phyloP scores from a whole-genome alignment of 2,797 vertebrate species.

The Decapterus maruadsi region DNA sequence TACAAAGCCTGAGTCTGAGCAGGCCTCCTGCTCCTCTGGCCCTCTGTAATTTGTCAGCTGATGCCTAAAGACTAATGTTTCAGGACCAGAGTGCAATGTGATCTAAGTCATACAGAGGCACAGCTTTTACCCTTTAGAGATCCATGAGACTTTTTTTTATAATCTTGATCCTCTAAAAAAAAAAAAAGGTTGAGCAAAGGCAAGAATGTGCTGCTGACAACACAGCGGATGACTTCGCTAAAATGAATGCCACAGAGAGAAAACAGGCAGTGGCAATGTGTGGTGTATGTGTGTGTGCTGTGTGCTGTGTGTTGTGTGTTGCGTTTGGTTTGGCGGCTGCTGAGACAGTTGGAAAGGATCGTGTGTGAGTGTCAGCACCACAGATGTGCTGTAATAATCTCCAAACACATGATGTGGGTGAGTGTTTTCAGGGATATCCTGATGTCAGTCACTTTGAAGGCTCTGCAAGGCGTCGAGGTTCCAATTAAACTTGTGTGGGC shows the following conservation, averaged over 20 bases:
- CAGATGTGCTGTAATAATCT: slow-evolving; percentile 38
- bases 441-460: slow-evolving; percentile 14
- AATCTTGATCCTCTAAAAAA: background rate
- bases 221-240: slow-evolving; percentile 9
- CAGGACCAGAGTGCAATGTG: slow-evolving; percentile 25
- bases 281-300: slow-evolving; percentile 27
- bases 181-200: background rate
- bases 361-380: slow-evolving; percentile 3
- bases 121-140: slow-evolving; percentile 43
- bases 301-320: slow-evolving; percentile 23
- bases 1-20: slow-evolving; percentile 20
- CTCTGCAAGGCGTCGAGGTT: slow-evolving; percentile 13
- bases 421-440: slow-evolving; percentile 32
- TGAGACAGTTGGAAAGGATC: background rate
- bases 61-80: slow-evolving; percentile 66
- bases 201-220: background rate
- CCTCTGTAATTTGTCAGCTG: slow-evolving; percentile 47
- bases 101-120: slow-evolving; percentile 51
- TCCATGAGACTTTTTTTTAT: slow-evolving; percentile 16
- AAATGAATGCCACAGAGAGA: slow-evolving; percentile 1
- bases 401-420: slow-evolving; percentile 21
- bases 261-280: slow-evolving; percentile 1
- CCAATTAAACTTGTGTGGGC: slow-evolving; percentile 28
- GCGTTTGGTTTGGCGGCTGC: slow-evolving; percentile 4
- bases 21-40: slow-evolving; percentile 27